Conservation (phyloP, 2,888 invertebrate genomes). For the Xylocampa areola region DNA sequence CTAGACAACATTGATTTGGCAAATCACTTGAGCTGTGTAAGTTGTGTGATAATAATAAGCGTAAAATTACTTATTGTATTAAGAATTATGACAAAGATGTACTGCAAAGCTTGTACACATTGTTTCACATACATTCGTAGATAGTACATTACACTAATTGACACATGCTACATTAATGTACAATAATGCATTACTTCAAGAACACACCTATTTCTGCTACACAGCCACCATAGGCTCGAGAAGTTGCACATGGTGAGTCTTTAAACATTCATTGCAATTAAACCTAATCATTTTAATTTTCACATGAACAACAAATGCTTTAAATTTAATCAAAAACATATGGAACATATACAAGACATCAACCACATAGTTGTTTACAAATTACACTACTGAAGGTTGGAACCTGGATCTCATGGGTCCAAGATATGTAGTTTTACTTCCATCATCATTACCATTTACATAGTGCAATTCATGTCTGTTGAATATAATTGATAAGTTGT, state of each 20-base stretch:
- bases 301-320: constrained; percentile 57
- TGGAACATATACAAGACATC: constrained; percentile 59
- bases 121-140: constrained; percentile 49
- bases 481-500: too few species aligned
- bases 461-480: too few species aligned
- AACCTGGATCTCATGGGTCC: constrained; percentile 33
- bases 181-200: constrained; percentile 18
- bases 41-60: constrained; percentile 57
- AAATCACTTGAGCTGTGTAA: constrained; percentile 81
- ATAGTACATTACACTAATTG: constrained; percentile 35
- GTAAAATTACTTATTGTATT: constrained; percentile 52
- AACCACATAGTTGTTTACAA: constrained; percentile 32
- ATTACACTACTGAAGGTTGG: constrained; percentile 25
- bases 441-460: too few species aligned
- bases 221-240: constrained; percentile 16
- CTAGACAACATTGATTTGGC: constrained; percentile 84
- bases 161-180: constrained; percentile 46
- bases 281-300: constrained; percentile 40
- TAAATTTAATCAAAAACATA: constrained; percentile 50
- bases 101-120: constrained; percentile 57
- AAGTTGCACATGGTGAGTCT: constrained; percentile 14
- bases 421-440: constrained; percentile 52
- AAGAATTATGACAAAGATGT: constrained; percentile 51
- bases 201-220: constrained; percentile 26
- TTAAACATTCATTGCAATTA: constrained; percentile 41